phyloP scores from a whole-genome alignment of 2,113 vertebrate genomes.

The Phycodurus eques region DNA sequence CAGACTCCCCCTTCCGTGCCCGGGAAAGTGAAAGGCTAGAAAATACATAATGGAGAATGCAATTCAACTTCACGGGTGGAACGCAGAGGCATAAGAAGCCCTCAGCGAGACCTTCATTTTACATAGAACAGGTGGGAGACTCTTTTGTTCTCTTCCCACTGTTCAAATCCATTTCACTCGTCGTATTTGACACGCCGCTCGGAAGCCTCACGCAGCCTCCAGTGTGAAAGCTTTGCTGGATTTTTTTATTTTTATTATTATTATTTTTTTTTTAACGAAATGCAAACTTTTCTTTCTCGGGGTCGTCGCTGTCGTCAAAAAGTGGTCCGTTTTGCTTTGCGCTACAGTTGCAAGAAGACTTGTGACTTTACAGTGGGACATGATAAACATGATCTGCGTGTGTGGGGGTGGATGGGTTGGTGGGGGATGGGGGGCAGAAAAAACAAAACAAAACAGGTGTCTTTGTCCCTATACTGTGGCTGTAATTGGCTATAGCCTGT shows the following conservation, averaged over 20 bases:
- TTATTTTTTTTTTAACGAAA: slow-evolving; percentile 35
- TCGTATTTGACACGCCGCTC: slow-evolving; percentile 69
- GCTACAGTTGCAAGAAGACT: too few relatives aligned
- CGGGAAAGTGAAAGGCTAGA: slow-evolving; percentile 76
- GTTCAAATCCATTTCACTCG: slow-evolving; percentile 79
- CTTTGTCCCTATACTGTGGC: too few relatives aligned
- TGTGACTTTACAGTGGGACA: too few relatives aligned
- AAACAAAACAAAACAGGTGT: too few relatives aligned
- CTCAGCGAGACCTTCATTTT: slow-evolving; percentile 76
- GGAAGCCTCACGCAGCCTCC: slow-evolving; percentile 59
- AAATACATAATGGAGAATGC: slow-evolving; percentile 76
- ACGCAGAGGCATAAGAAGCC: slow-evolving; percentile 70
- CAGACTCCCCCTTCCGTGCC: slow-evolving; percentile 64
- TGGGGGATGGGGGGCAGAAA: too few relatives aligned
- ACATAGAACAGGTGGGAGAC: slow-evolving; percentile 78
- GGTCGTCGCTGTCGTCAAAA: slow-evolving; percentile 47
- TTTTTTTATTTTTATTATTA: slow-evolving; percentile 17
- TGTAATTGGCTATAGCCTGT: too few relatives aligned
- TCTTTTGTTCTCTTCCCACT: slow-evolving; percentile 79
- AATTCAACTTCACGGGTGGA: slow-evolving; percentile 74
- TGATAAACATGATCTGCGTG: too few relatives aligned
- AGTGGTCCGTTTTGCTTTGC: slow-evolving; percentile 50
- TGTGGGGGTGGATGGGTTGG: too few relatives aligned
- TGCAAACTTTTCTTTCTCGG: slow-evolving; percentile 52
- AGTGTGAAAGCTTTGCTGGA: slow-evolving; percentile 52